A percentile compares a stretch with the other conserved stretches of the same genome.
These are phyloP conservation scores for Serripes groenlandicus DNA, from an alignment of 2,888 invertebrate genomes.

Conservation along the genomic window DNA sequence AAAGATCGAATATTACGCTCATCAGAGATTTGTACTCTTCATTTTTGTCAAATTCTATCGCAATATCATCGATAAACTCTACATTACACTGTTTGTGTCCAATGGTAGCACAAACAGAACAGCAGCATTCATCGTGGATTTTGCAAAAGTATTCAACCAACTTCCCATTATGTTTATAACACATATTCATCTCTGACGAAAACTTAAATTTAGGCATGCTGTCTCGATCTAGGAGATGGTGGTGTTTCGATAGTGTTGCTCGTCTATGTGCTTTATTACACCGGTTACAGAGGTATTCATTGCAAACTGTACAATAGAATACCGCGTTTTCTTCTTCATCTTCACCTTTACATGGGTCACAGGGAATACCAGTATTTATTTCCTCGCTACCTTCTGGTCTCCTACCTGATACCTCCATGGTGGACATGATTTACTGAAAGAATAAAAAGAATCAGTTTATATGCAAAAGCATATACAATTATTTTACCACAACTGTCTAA, in stretches of 20 bases:
- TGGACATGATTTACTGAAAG: no score
- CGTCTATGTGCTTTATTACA: neutral
- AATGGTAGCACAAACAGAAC: neutral
- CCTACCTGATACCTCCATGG: conserved; percentile 2
- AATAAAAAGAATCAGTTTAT: no score
- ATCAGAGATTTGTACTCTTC: neutral
- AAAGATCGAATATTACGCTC: neutral
- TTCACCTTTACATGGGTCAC: neutral
- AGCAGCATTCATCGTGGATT: neutral
- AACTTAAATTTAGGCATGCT: neutral
- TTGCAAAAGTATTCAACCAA: neutral
- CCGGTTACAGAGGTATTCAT: neutral
- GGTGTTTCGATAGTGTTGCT: neutral
- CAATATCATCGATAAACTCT: neutral
- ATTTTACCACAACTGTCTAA: no score
- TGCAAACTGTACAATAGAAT: neutral
- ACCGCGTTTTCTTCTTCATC: neutral
- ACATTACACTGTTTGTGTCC: neutral
- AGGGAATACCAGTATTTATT: neutral
- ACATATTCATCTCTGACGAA: neutral
- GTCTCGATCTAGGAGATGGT: neutral
- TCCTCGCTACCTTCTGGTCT: neutral
- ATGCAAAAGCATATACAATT: no score
- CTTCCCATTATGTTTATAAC: neutral
- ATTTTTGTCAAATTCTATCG: neutral